Conservation (phyloP, 1,140 invertebrate species). For the Conus betulinus region DNA sequence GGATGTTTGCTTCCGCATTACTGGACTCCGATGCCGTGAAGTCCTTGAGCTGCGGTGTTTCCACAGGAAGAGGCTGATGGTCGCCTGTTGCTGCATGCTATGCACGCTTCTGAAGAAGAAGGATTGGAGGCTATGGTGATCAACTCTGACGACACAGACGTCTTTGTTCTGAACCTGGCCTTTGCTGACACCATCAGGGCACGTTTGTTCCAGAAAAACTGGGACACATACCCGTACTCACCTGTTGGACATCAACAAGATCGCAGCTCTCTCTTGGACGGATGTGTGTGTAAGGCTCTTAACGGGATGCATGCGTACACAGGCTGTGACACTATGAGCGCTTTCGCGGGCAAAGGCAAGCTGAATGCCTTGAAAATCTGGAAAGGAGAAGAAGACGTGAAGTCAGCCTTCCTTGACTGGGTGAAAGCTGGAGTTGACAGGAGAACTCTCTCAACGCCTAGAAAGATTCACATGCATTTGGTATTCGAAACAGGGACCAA, state of each 20-base stretch:
- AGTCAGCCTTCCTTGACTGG: constrained; percentile 32
- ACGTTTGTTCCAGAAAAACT: constrained; percentile 23
- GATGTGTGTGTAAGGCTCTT: constrained; percentile 32
- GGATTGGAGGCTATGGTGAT: constrained; percentile 26
- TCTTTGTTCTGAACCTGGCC: constrained; percentile 34
- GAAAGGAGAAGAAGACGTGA: neutral
- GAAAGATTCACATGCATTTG: constrained; percentile 25
- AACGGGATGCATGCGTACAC: constrained; percentile 49
- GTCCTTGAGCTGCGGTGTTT: constrained; percentile 23
- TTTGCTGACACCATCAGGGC: neutral
- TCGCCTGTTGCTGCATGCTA: constrained; percentile 42
- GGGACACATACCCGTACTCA: constrained; percentile 9
- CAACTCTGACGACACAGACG: constrained; percentile 39
- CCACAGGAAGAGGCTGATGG: constrained; percentile 50
- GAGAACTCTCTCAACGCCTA: constrained; percentile 24
- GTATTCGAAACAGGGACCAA: neutral
- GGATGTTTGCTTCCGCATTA: constrained; percentile 26
- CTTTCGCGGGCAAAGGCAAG: constrained; percentile 1
- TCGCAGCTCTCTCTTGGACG: constrained; percentile 13
- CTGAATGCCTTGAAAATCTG: neutral
- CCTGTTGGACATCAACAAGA: constrained; percentile 30
- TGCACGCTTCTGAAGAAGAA: constrained; percentile 30
- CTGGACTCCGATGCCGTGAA: neutral
- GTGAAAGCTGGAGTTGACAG: constrained; percentile 23
- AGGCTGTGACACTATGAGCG: constrained; percentile 21